A percentile compares a stretch with the other conserved stretches of the same genome.
phyloP scores from a whole-genome alignment of 2,797 vertebrate genomes.

The Mionectes olivaceus region DNA sequence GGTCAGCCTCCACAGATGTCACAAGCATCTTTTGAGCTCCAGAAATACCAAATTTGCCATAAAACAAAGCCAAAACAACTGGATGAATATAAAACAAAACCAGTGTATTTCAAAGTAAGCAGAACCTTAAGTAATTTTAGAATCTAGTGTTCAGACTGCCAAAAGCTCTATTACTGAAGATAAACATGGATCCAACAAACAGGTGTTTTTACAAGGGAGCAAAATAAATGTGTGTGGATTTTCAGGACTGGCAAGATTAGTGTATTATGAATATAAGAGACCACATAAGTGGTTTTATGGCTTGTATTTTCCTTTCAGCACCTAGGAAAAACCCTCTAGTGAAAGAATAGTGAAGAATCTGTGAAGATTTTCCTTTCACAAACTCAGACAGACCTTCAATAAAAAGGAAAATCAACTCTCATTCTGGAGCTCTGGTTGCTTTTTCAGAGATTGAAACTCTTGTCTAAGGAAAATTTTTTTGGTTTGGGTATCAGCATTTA shows the following conservation, averaged over 20 bases:
- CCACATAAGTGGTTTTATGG: not conserved
- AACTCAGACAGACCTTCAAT: not conserved
- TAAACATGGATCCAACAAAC: not conserved
- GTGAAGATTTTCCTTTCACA: not conserved
- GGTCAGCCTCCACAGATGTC: not conserved
- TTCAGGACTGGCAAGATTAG: not conserved
- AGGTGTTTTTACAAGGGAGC: not conserved
- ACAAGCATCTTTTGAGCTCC: not conserved
- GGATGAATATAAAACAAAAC: not conserved
- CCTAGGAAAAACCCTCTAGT: not conserved
- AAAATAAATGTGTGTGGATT: not conserved
- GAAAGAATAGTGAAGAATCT: not conserved
- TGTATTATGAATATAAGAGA: not conserved
- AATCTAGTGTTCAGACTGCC: not conserved
- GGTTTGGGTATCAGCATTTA: not conserved
- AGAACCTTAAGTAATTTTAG: not conserved
- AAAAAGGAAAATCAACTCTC: not conserved
- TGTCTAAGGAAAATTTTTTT: not conserved
- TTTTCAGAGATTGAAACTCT: not conserved
- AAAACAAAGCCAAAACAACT: not conserved
- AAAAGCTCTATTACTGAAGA: not conserved
- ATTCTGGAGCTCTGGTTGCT: not conserved
- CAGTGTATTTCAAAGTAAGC: fast-evolving
- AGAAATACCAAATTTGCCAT: not conserved
- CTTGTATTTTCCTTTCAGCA: not conserved